Evolutionary conservation across 2,797 vertebrate species (phyloP).

Genomic region (Periophthalmus magnuspinnatus): DNA sequence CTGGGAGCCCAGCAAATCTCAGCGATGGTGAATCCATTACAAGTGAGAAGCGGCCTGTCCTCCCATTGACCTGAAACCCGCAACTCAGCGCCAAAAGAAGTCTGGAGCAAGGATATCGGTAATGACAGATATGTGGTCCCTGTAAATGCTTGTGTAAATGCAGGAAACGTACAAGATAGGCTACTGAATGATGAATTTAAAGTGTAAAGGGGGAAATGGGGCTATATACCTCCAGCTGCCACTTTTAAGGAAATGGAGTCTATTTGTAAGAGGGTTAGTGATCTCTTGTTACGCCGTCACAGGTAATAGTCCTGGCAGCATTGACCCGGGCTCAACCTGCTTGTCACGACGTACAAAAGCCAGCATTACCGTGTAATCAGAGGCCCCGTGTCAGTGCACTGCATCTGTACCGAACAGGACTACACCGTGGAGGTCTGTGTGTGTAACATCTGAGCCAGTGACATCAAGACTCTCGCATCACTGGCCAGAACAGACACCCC

Average conservation of each 20-base stretch:
- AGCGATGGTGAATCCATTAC: constrained; percentile 75
- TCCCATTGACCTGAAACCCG: constrained; percentile 67
- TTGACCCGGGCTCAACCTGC: constrained; percentile 50
- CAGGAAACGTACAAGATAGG: constrained; percentile 64
- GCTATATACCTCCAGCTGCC: constrained; percentile 52
- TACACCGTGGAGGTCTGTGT: constrained; percentile 62
- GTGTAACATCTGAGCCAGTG: constrained; percentile 66
- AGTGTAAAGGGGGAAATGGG: constrained; percentile 46
- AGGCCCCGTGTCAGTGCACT: constrained; percentile 40
- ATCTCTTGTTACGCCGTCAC: constrained; percentile 59
- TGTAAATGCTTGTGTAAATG: constrained; percentile 58
- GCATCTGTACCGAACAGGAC: constrained; percentile 28
- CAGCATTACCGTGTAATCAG: constrained; percentile 53
- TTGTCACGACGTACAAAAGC: constrained; percentile 54
- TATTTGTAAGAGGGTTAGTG: constrained; percentile 48
- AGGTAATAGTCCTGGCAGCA: constrained; percentile 47
- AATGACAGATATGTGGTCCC: constrained; percentile 66
- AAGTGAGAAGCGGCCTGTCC: constrained; percentile 63
- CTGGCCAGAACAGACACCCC: constrained; percentile 58
- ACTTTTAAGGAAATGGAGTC: constrained; percentile 52
- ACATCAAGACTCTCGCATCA: constrained; percentile 63
- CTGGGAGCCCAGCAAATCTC: constrained; percentile 56
- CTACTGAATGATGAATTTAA: constrained; percentile 66
- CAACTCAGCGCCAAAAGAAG: constrained; percentile 54
- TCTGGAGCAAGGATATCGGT: constrained; percentile 66